phyloP scores from a whole-genome alignment of 2,797 vertebrate genomes.

The Taenioides sp. region DNA sequence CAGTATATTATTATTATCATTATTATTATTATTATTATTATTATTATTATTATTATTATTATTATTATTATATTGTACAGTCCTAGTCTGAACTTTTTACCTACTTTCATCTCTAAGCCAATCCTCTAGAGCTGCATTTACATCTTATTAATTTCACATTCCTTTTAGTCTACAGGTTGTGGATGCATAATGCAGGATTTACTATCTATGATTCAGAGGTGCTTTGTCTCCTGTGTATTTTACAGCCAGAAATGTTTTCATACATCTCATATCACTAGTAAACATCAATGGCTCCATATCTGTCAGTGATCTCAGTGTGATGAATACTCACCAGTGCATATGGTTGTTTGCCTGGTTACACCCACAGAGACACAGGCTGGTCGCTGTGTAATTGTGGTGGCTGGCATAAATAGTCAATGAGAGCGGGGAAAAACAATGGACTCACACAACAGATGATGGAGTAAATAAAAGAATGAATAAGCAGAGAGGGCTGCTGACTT shows the following conservation, averaged over 20 bases:
- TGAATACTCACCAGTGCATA: conserved; percentile 19
- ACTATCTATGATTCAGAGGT: conserved; percentile 5
- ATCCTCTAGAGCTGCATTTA: not conserved
- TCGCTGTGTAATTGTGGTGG: conserved; percentile 37
- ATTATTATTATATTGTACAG: too few species aligned
- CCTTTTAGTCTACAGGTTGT: too few species aligned
- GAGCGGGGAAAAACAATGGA: conserved; percentile 44
- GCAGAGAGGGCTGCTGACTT: conserved; percentile 20
- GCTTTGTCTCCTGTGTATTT: conserved; percentile 1
- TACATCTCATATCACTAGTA: not conserved
- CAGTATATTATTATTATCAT: too few species aligned
- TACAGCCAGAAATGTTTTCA: not conserved
- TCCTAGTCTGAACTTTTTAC: not conserved
- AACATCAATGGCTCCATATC: not conserved
- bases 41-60: too few species aligned
- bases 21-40: too few species aligned
- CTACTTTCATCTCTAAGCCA: not conserved
- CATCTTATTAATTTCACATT: not conserved
- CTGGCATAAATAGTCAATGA: conserved; percentile 58
- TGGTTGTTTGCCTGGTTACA: conserved; percentile 24
- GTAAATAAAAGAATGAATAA: conserved; percentile 59
- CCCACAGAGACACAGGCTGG: conserved; percentile 13
- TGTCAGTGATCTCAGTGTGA: not conserved
- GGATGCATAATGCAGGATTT: too few species aligned
- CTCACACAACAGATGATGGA: conserved; percentile 51